Evolutionary conservation across 2,888 invertebrate species (phyloP), one percentile per base, ranked within the genome.

Genomic region (Nasonovia ribisnigri): DNA sequence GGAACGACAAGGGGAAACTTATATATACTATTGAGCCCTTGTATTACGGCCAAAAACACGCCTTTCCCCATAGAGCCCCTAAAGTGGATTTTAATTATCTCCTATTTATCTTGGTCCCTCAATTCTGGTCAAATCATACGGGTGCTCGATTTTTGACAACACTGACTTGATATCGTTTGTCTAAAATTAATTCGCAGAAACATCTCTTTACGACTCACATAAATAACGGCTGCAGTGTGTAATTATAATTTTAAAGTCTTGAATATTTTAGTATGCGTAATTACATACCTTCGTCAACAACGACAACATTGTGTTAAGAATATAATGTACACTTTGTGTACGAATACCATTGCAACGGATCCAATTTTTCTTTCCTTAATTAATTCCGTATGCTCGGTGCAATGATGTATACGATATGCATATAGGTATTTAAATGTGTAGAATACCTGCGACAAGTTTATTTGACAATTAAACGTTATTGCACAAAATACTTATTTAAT

Each of bases 261-360:
- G n/a, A 48, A 87, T 87, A 87, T 87, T 87, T 48, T n/a, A n/a
- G n/a, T 88, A 51, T 88, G 36, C 26, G 57, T 57, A 86, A 86
- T 86, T 46, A 13, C 86, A 29, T 16, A 29, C 86, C 46, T 20
- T 46, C 26, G 29, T 46, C 77, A 8, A 36, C 77, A 1, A 77
- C 20, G 36, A 36, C 20, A 77, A 36, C 20, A 77, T 2, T 36
- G 36, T 77, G 2, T 36, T 20, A 20, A 20, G 36, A 77, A 20
- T 20, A 42, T 24, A 36, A 36, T 77, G 26, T 57, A 77, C 36
- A 42, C 20, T 42, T 42, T 36, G 20, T 16, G 20, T 16, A 36
- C n/a, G n/a, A 77, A 77, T 36, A 36, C 36, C 20, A 36, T 77
- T 67, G 36, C 20, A 4, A 77, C 8, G 20, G 36, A 77, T 77